These are phyloP conservation scores for Neodon shergylaensis DNA, from an alignment of 2,113 vertebrate species.

Conservation along the genomic window DNA sequence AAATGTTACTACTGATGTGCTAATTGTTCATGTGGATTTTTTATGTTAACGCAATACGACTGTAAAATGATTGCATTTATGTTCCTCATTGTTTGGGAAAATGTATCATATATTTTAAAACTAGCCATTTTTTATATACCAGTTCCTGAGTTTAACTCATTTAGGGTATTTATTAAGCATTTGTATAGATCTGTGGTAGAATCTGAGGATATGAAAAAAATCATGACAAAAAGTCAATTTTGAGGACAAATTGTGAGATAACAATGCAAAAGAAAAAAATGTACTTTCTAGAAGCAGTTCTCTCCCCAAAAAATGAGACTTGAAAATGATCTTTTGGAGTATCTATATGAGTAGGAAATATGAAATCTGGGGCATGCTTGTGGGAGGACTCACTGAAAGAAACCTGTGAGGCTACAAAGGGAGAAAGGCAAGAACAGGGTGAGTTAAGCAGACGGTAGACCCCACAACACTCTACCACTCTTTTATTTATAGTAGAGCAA, in stretches of 20 bases:
- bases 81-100: background rate
- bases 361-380: background rate
- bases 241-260: conserved; percentile 1
- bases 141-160: background rate
- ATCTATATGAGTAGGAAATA: background rate
- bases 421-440: background rate
- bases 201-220: background rate
- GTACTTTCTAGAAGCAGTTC: background rate
- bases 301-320: background rate
- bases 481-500: background rate
- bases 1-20: background rate
- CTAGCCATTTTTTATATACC: background rate
- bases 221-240: background rate
- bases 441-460: fast-evolving
- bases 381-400: background rate
- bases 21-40: background rate
- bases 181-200: background rate
- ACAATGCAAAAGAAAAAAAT: background rate
- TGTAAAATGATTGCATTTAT: background rate
- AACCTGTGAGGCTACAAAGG: background rate
- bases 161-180: background rate
- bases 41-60: background rate
- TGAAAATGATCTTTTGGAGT: background rate
- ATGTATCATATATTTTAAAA: background rate
- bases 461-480: background rate